phyloP scores from a whole-genome alignment of 2,888 invertebrate genomes.

The Lepidocyrtoides sp. region DNA sequence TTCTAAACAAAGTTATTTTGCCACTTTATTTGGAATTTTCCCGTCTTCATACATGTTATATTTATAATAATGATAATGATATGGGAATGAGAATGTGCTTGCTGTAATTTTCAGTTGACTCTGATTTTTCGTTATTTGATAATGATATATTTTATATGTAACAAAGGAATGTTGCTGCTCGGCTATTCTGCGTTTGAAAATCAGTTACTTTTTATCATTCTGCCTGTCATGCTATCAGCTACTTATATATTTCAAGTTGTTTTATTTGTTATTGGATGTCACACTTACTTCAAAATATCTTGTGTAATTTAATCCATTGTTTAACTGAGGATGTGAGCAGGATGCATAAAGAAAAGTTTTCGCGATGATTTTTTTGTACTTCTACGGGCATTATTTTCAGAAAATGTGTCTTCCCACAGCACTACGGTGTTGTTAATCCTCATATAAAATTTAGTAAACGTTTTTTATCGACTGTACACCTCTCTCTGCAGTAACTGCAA shows the following conservation, averaged over 20 bases:
- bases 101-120: conserved; percentile 52
- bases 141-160: neutral
- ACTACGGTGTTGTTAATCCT: conserved; percentile 84
- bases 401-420: conserved; percentile 95
- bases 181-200: conserved; percentile 49
- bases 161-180: conserved; percentile 68
- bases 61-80: conserved; percentile 15
- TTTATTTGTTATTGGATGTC: conserved; percentile 58
- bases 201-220: conserved; percentile 33
- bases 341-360: conserved; percentile 32
- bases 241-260: conserved; percentile 59
- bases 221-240: conserved; percentile 75
- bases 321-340: conserved; percentile 33
- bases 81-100: conserved; percentile 81
- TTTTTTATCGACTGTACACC: conserved; percentile 13
- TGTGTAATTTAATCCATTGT: conserved; percentile 10
- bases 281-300: conserved; percentile 25
- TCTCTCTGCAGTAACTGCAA: conserved; percentile 35
- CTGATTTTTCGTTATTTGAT: conserved; percentile 44
- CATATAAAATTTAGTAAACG: neutral
- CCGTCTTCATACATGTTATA: conserved; percentile 36
- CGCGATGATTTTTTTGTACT: neutral
- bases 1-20: conserved; percentile 47
- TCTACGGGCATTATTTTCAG: conserved; percentile 88
- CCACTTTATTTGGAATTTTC: conserved; percentile 41